Base-by-base conservation (phyloP, 2,888 invertebrate species). In the Polylopha cassiicola region DNA sequence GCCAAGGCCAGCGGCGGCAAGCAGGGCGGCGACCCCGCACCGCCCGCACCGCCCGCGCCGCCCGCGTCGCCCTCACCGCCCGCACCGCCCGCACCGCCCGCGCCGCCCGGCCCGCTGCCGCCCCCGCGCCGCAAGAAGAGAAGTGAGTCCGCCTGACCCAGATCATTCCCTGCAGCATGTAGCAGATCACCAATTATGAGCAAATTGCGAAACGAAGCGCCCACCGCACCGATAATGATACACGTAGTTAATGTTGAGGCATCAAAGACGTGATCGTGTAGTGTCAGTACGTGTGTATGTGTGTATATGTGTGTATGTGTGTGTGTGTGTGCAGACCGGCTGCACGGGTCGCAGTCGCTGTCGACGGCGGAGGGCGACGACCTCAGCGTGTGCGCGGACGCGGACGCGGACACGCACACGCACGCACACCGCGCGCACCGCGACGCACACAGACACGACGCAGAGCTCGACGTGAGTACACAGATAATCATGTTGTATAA, bases 111-210 rank as follows among this genome's bases (percentile, higher is more conserved):
- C 6, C 6, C 20, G 20, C 20, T 16, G n/a, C 9, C 95, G 37
- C 95, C 95, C 41, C 95, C 95, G 0, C 77, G 95, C 48, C 88
- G 90, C 56, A 94, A 92, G 73, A 91, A 93, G 81, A 88, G 92
- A 73, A n/a, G 18, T 20, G 10, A 20, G 9, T 9, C 6, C 14
- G 8, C 5, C 2, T 7, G 18, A 6, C 20, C 3, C 20, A 5
- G 20, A 2, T 5, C 20, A n/a, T n/a, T 16, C 4, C 9, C 11
- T 7, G 8, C 18, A 7, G 5, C 8, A 7, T 7, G 8, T 5
- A 5, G 15, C 11, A 20, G n/a, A n/a, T n/a, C 6, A n/a, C 20
- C 7, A 6, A 20, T 6, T 20, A n/a, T n/a, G 20, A n/a, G n/a
- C n/a, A n/a, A n/a, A n/a, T n/a, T n/a, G n/a, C 6, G 20, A 20